phyloP scores from a whole-genome alignment of 1,140 invertebrate species.

The Thalassaphorura encarpata region DNA sequence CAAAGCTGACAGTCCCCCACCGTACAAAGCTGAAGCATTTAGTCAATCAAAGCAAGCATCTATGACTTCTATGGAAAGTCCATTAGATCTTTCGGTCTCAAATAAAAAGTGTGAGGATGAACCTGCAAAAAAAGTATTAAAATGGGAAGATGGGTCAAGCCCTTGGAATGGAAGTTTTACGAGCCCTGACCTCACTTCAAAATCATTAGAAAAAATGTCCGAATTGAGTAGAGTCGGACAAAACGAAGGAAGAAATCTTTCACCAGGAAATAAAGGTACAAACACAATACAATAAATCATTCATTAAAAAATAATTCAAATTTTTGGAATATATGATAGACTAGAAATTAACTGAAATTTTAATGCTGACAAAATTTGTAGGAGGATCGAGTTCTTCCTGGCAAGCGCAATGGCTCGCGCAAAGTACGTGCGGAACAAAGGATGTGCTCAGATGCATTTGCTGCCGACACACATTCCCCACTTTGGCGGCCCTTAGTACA shows the following conservation, averaged over 20 bases:
- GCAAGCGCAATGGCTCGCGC: conserved; percentile 91
- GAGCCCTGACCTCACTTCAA: conserved; percentile 29
- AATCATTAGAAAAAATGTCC: conserved; percentile 79
- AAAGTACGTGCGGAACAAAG: conserved; percentile 82
- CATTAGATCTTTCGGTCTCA: conserved; percentile 26
- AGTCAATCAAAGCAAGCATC: not conserved
- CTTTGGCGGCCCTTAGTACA: conserved; percentile 74
- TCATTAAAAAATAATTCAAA: not conserved
- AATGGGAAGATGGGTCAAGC: conserved; percentile 7
- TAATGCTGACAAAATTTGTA: too few species aligned
- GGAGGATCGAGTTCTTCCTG: conserved; percentile 47
- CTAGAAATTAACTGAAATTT: too few species aligned
- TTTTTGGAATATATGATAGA: not conserved
- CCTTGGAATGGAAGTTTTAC: conserved; percentile 23
- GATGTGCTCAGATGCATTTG: conserved; percentile 91
- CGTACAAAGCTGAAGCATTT: too few species aligned
- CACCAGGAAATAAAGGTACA: conserved; percentile 19
- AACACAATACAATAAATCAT: not conserved
- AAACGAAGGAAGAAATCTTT: conserved; percentile 1
- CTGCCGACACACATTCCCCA: conserved; percentile 88
- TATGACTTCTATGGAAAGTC: conserved; percentile 10
- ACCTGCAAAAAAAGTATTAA: conserved; percentile 23
- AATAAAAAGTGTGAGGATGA: conserved; percentile 17
- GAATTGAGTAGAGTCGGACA: conserved; percentile 67
- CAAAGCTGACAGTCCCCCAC: too few species aligned